A percentile compares a stretch with the other conserved stretches of the same genome.
These are phyloP conservation scores for Cliona cf. orientalis DNA, from an alignment of 37 sponge, comb jelly and placozoan genomes.

Conservation along the genomic window DNA sequence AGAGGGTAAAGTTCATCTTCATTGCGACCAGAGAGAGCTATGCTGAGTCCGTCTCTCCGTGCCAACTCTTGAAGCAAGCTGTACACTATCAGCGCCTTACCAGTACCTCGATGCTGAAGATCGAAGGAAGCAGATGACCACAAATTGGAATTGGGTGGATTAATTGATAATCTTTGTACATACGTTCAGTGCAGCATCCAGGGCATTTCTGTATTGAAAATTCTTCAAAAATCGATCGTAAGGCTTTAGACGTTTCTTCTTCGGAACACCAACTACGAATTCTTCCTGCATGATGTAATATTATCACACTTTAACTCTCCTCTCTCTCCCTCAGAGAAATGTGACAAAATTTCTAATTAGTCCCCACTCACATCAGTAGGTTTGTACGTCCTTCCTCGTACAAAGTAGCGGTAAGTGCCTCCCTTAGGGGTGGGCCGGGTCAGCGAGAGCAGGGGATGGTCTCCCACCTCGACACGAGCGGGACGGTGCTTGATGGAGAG, in stretches of 20 bases:
- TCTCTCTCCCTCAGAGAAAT: neutral
- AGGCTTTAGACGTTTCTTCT: conserved; percentile 36
- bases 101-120: conserved; percentile 9
- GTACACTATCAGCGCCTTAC: conserved; percentile 55
- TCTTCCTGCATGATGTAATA: conserved; percentile 43
- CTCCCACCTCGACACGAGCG: neutral
- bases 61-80: conserved; percentile 91
- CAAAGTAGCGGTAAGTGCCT: conserved; percentile 80
- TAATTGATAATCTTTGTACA: neutral
- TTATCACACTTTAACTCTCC: neutral
- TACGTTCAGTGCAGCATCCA: conserved; percentile 82
- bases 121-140: neutral
- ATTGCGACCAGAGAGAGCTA: conserved; percentile 81
- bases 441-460: conserved; percentile 11
- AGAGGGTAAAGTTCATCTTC: conserved; percentile 87
- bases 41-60: conserved; percentile 84
- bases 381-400: conserved; percentile 64
- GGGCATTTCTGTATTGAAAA: conserved; percentile 89
- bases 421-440: conserved; percentile 20
- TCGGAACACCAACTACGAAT: conserved; percentile 51
- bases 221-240: conserved; percentile 82
- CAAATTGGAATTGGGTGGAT: too few relatives aligned
- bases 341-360: too few relatives aligned
- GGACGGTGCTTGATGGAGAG: conserved; percentile 75
- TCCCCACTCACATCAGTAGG: conserved; percentile 39